phyloP scores from a whole-genome alignment of 2,888 invertebrate species.

The Ceriagrion tenellum region DNA sequence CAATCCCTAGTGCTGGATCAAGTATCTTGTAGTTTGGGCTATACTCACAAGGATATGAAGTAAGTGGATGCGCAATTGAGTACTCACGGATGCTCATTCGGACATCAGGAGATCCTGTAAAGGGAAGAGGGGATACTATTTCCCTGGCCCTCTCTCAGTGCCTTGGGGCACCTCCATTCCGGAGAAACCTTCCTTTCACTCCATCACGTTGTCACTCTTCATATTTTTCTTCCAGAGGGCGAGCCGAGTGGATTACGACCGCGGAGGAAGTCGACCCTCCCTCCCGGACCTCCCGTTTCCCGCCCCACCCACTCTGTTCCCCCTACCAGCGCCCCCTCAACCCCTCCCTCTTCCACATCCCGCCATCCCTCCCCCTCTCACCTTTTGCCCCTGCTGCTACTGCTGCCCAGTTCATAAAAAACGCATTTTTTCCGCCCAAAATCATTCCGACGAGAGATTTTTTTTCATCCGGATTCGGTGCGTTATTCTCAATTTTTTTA shows the following conservation, averaged over 20 bases:
- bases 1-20: no score
- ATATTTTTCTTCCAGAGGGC: background rate
- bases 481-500: background rate
- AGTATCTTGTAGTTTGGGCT: no score
- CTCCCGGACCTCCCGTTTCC: background rate
- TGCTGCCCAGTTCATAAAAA: background rate
- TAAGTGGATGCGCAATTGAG: background rate
- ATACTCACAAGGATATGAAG: background rate
- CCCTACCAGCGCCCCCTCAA: background rate
- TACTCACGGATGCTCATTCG: background rate
- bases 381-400: background rate
- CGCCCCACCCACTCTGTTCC: no score
- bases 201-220: constrained; percentile 11
- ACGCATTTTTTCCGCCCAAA: background rate
- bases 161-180: no score
- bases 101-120: background rate
- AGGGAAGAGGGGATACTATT: background rate
- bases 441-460: background rate
- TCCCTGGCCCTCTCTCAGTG: no score
- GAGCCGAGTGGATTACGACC: background rate
- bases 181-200: background rate
- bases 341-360: background rate
- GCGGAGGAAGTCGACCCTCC: background rate
- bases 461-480: background rate
- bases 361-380: background rate